Evolutionary conservation across 2,797 vertebrate species (phyloP).

Genomic region (Mionectes olivaceus): DNA sequence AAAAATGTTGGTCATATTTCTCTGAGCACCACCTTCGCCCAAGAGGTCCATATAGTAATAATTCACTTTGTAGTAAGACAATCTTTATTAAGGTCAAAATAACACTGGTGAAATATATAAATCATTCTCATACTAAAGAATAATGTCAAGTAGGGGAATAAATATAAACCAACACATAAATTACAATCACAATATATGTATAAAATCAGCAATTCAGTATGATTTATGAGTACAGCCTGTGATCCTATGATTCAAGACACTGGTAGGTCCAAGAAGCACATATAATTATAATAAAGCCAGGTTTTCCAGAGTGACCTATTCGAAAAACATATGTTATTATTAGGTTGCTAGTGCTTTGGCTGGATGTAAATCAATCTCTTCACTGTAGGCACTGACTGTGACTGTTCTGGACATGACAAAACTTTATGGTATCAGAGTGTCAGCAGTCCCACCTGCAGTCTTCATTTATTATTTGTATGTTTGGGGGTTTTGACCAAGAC

Average conservation of each 20-base stretch:
- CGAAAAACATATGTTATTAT: constrained; percentile 45
- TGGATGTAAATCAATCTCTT: constrained; percentile 47
- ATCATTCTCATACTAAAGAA: constrained; percentile 29
- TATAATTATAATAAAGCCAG: constrained; percentile 41
- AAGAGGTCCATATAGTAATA: not conserved
- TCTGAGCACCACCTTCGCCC: not conserved
- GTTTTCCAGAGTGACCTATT: constrained; percentile 27
- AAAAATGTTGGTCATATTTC: not conserved
- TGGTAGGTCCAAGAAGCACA: not conserved
- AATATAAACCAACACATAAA: constrained; percentile 54
- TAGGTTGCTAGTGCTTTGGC: constrained; percentile 40
- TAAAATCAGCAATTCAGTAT: constrained; percentile 40
- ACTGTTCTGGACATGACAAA: constrained; percentile 16
- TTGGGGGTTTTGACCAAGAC: not conserved
- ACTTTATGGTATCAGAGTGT: not conserved
- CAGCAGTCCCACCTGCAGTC: not conserved
- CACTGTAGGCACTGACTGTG: not conserved
- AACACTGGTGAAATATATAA: constrained; percentile 22
- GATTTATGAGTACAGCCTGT: constrained; percentile 35
- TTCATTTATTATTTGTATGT: not conserved
- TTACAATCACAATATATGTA: constrained; percentile 38
- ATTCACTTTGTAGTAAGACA: constrained; percentile 33
- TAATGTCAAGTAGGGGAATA: constrained; percentile 30
- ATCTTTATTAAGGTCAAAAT: constrained; percentile 61
- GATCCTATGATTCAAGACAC: constrained; percentile 4